A percentile compares a stretch with the other conserved stretches of the same genome.
These are phyloP conservation scores for Anomalospiza imberbis DNA, from an alignment of 2,797 vertebrate genomes.

Conservation along the genomic window DNA sequence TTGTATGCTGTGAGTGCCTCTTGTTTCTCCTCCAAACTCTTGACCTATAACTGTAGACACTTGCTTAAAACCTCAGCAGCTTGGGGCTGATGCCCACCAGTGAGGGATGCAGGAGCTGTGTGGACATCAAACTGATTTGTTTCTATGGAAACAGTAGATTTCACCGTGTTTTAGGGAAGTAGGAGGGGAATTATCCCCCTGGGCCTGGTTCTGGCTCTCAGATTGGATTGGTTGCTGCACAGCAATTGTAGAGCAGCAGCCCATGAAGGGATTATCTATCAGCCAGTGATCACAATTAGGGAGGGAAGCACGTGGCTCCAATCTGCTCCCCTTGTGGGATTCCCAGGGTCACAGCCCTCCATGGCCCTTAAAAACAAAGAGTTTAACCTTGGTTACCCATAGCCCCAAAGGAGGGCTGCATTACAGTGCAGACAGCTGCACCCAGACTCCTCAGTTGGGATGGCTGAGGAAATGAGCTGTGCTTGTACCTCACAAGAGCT, in stretches of 20 bases:
- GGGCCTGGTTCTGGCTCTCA: background rate
- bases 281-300: background rate
- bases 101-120: conserved; percentile 1
- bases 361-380: background rate
- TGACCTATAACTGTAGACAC: background rate
- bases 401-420: background rate
- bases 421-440: background rate
- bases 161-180: conserved; percentile 45
- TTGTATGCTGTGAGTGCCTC: background rate
- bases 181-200: conserved; percentile 34
- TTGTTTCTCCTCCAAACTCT: background rate
- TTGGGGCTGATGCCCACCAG: conserved; percentile 2
- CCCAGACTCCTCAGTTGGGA: background rate
- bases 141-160: conserved; percentile 71
- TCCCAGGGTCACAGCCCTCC: background rate
- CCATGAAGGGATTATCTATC: conserved; percentile 25
- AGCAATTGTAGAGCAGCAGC: conserved; percentile 29
- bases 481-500: background rate
- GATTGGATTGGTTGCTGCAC: conserved; percentile 15
- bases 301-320: background rate
- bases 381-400: background rate
- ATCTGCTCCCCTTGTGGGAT: background rate
- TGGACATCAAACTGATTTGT: conserved; percentile 62
- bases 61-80: background rate
- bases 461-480: background rate